Base-by-base conservation (phyloP, 92 coral and sea anemone genomes). In the Palythoa grandiflora region DNA sequence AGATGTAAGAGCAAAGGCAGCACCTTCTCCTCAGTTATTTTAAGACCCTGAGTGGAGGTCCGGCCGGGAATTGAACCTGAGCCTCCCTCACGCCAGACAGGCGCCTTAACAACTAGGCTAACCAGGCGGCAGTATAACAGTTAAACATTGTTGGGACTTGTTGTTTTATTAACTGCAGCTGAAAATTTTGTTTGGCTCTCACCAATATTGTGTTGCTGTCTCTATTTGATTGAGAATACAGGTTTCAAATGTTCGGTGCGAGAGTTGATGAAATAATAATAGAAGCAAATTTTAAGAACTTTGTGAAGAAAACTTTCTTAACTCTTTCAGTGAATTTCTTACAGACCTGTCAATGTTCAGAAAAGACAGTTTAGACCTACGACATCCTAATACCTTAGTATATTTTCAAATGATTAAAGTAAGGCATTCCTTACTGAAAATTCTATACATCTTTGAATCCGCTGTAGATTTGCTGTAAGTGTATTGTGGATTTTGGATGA, bases 401-500 rank as follows among this genome's bases (percentile, higher is more conserved):
- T 38, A 38, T 72, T 38, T 38, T 39, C 17, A 72, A 5, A 1
- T 12, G 17, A 13, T 72, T 51, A 36, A 38, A 7, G 50, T 38
- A 1, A 44, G 50, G 50, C 50, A 44, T 44, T 8, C 50, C 50
- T 0, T 44, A 44, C 3, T 5, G 7, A 44, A 44, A 44, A 44
- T 44, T 44, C 7, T 44, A 6, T 44, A 8, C 61, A 11, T 55
- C 14, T 55, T 55, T 55, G 17, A 8, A 11, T 55, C 61, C 17
- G 12, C 61, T 55, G 61, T 55, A 96, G 98, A 68, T 93, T 86
- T 38, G 98, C 98, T 35, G 91, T 96, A 80, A 96, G 98, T 86
- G 98, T 96, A 6, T 87, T 96, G 17, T 96, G 98, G 98, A 89
- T 87, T 75, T 87, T 96, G 88, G 98, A 94, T 70, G 78, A 92